These are phyloP conservation scores for Drymonia ruficornis DNA, from an alignment of 2,888 invertebrate species.

Conservation along the genomic window DNA sequence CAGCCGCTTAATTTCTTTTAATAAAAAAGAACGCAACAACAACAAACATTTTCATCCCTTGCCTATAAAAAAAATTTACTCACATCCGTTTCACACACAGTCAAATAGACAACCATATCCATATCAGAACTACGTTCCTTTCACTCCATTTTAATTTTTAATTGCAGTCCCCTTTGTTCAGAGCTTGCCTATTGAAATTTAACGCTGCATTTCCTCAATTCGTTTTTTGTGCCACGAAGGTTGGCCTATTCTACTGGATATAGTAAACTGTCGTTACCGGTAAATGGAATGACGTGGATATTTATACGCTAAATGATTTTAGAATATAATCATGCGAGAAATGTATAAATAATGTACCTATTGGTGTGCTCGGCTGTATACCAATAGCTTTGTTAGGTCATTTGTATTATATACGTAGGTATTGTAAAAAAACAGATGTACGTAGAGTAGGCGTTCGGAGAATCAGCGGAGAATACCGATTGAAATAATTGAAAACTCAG, in stretches of 20 bases:
- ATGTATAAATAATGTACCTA: not conserved
- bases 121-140: slow-evolving; percentile 22
- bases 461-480: no score
- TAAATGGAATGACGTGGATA: not conserved
- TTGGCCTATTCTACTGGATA: slow-evolving; percentile 24
- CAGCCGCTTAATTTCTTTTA: no score
- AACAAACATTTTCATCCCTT: no score
- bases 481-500: no score
- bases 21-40: no score
- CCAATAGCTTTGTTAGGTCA: no score
- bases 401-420: no score
- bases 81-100: not conserved
- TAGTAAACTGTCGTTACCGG: slow-evolving; percentile 10
- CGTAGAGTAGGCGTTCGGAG: no score
- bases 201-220: slow-evolving; percentile 37
- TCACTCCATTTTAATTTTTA: slow-evolving; percentile 25
- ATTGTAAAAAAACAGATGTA: no score
- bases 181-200: slow-evolving; percentile 16
- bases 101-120: not conserved
- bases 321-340: not conserved
- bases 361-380: no score
- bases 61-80: not conserved
- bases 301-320: not conserved
- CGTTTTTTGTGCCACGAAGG: slow-evolving; percentile 29
- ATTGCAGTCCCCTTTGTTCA: slow-evolving; percentile 25